These are phyloP conservation scores for Parnassius smintheus DNA, from an alignment of 2,888 invertebrate species.

Conservation along the genomic window DNA sequence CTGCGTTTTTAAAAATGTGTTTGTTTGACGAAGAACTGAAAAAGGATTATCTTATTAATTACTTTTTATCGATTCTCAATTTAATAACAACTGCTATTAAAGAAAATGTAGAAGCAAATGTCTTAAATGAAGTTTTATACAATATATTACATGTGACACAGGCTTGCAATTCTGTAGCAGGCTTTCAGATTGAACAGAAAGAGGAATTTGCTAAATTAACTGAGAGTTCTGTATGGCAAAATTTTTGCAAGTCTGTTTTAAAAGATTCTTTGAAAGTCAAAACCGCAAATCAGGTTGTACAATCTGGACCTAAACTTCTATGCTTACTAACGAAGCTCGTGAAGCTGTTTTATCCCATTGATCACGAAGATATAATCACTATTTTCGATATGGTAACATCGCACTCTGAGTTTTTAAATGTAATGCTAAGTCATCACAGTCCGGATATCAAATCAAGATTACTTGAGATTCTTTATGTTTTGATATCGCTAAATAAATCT, in stretches of 20 bases:
- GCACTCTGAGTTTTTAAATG: conserved; percentile 88
- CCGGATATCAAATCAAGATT: conserved; percentile 81
- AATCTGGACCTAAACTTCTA: conserved; percentile 73
- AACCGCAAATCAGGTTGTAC: conserved; percentile 52
- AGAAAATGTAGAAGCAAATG: conserved; percentile 50
- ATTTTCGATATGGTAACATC: conserved; percentile 88
- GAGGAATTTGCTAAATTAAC: conserved; percentile 62
- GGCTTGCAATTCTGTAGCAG: conserved; percentile 53
- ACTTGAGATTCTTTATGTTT: conserved; percentile 82
- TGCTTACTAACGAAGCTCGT: conserved; percentile 79
- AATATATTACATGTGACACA: conserved; percentile 57
- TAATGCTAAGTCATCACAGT: conserved; percentile 80
- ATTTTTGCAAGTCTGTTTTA: conserved; percentile 83
- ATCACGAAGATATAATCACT: conserved; percentile 72
- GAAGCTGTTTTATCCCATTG: conserved; percentile 75
- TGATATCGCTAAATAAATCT: conserved; percentile 83
- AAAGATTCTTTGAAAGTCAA: conserved; percentile 83
- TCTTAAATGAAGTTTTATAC: conserved; percentile 46
- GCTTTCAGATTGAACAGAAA: conserved; percentile 42
- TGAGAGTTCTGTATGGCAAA: conserved; percentile 78
- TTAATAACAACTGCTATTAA: conserved; percentile 73
- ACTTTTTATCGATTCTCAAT: conserved; percentile 79
- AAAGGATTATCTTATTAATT: conserved; percentile 71
- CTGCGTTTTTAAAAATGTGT: conserved; percentile 77
- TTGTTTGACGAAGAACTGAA: conserved; percentile 51